These are phyloP conservation scores for Erythrolamprus reginae DNA, from an alignment of 2,113 vertebrate genomes.

Conservation along the genomic window DNA sequence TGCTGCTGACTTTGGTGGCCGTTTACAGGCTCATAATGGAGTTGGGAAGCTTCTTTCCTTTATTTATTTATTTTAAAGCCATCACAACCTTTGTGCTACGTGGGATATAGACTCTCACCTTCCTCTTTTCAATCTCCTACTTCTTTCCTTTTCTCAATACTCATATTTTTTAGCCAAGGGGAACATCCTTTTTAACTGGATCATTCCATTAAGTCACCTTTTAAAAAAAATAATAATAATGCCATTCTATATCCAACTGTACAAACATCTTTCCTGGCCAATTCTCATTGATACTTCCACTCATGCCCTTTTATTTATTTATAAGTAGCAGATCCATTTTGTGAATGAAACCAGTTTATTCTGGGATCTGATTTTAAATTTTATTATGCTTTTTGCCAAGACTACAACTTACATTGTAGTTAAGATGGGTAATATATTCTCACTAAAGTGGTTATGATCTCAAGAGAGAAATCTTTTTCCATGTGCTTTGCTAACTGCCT, in stretches of 20 bases:
- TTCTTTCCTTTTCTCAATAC: conserved; percentile 16
- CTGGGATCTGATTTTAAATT: conserved; percentile 53
- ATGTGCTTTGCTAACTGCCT: conserved; percentile 32
- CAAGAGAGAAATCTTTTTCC: accelerated
- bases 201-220: conserved; percentile 70
- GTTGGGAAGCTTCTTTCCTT: conserved; percentile 17
- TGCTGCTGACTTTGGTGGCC: conserved; percentile 72
- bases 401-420: conserved; percentile 41
- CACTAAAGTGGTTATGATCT: conserved; percentile 23
- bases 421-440: conserved; percentile 50
- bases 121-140: conserved; percentile 20
- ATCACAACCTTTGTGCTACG: conserved; percentile 43
- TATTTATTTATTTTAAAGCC: conserved; percentile 41
- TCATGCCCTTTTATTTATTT: conserved; percentile 70
- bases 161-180: conserved; percentile 45
- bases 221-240: conserved; percentile 70
- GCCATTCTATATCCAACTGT: conserved; percentile 61
- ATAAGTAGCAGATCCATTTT: conserved; percentile 22
- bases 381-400: conserved; percentile 49
- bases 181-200: conserved; percentile 73
- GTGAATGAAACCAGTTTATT: conserved; percentile 41
- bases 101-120: conserved; percentile 27
- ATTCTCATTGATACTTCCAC: conserved; percentile 71
- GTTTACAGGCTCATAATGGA: conserved; percentile 42
- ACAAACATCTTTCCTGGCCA: conserved; percentile 60